phyloP scores from a whole-genome alignment of 2,888 invertebrate genomes.

The Diarsia rubi region DNA sequence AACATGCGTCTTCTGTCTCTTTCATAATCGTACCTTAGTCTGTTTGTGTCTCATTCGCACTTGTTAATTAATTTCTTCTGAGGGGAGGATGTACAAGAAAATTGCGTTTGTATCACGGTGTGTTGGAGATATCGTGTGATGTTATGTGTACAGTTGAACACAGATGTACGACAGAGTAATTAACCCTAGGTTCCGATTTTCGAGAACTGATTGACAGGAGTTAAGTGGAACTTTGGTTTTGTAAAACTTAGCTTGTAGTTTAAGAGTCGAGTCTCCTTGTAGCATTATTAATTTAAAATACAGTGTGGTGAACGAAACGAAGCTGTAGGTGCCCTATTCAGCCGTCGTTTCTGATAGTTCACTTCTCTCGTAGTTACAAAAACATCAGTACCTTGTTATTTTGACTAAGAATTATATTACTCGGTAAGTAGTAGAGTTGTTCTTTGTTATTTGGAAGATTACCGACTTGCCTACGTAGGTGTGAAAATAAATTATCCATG shows the following conservation, averaged over 20 bases:
- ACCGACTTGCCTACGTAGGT: too few species aligned
- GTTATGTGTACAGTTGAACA: neutral
- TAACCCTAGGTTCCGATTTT: neutral
- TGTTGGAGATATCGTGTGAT: slow-evolving; percentile 5
- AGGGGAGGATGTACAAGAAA: slow-evolving; percentile 4
- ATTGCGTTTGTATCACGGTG: slow-evolving; percentile 7
- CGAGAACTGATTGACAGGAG: neutral
- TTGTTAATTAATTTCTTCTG: slow-evolving; percentile 47
- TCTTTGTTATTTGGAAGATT: neutral
- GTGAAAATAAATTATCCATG: too few species aligned
- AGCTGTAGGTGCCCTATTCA: neutral
- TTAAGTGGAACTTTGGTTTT: neutral
- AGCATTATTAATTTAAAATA: neutral
- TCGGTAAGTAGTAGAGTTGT: neutral
- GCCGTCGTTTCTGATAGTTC: neutral
- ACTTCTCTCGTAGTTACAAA: neutral
- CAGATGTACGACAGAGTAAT: neutral
- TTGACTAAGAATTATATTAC: neutral
- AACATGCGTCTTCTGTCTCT: slow-evolving; percentile 57
- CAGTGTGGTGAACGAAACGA: neutral
- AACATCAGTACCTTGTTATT: neutral
- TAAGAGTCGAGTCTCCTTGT: too few species aligned
- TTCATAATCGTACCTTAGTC: slow-evolving; percentile 29
- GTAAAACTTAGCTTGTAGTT: neutral
- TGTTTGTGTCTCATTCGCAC: slow-evolving; percentile 24